phyloP scores from a whole-genome alignment of 2,113 vertebrate species.

The Australoheros scitulus region DNA sequence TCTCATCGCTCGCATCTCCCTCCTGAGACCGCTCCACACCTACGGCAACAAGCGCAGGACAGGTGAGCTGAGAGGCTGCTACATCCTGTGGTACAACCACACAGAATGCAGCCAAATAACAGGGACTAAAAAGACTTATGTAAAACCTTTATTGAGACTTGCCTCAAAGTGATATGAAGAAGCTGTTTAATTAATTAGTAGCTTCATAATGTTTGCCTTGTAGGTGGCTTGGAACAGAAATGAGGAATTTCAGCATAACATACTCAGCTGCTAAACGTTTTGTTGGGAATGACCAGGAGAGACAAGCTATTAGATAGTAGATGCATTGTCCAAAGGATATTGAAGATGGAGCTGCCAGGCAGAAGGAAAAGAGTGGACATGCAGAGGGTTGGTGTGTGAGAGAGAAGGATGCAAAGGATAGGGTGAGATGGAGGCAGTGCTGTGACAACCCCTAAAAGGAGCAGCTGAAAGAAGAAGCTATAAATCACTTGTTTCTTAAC shows the following conservation, averaged over 20 bases:
- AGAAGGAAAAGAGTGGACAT: no score
- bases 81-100: background rate
- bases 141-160: background rate
- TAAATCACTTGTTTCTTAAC: background rate
- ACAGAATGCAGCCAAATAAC: background rate
- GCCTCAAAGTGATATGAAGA: background rate
- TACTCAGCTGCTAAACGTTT: no score
- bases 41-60: conserved; percentile 34
- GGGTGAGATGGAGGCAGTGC: no score
- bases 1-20: conserved; percentile 93
- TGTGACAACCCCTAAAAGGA: no score
- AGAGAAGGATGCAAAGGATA: no score
- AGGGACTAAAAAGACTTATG: background rate
- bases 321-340: no score
- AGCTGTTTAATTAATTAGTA: background rate
- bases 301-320: no score
- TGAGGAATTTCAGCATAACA: background rate
- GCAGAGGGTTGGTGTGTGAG: no score
- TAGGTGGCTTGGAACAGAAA: background rate
- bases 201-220: background rate
- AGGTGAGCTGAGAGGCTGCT: background rate
- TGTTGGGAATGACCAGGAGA: no score
- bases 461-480: background rate
- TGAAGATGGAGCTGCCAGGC: no score
- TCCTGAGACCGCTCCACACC: conserved; percentile 80